A percentile compares a stretch with the other conserved stretches of the same genome.
Evolutionary conservation across 2,113 vertebrate species (phyloP).

Genomic region (Passer domesticus): DNA sequence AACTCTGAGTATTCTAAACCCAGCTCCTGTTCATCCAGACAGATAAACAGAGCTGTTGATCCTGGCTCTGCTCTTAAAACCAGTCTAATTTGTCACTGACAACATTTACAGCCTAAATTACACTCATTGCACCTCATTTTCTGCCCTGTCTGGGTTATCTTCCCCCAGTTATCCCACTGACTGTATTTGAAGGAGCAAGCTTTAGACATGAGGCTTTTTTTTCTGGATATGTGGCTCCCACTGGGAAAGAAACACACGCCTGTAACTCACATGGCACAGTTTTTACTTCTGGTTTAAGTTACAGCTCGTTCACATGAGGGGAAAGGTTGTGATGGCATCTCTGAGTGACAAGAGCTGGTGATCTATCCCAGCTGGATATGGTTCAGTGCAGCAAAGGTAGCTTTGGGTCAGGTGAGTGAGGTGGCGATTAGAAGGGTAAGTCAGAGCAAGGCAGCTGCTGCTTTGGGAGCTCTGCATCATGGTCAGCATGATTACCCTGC

Average conservation of each 20-base stretch:
- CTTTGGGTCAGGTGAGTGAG: background rate
- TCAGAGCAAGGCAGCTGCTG: background rate
- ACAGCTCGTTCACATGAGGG: background rate
- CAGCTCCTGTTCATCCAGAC: background rate
- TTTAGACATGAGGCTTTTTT: background rate
- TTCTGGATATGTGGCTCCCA: background rate
- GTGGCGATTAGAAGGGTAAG: background rate
- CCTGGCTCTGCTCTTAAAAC: background rate
- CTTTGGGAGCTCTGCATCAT: background rate
- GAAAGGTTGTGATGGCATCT: background rate
- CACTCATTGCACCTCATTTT: background rate
- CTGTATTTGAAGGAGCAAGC: background rate
- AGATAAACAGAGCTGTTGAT: background rate
- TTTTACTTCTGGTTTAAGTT: background rate
- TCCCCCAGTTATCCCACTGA: background rate
- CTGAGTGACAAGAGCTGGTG: background rate
- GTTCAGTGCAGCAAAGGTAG: background rate
- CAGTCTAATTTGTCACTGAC: background rate
- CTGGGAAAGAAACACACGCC: background rate
- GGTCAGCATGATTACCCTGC: background rate
- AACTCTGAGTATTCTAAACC: background rate
- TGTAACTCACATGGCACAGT: background rate
- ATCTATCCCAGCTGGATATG: background rate
- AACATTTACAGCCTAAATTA: background rate
- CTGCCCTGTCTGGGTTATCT: background rate